Conservation (phyloP, 2,888 invertebrate genomes). For the Isoperla grammatica region DNA sequence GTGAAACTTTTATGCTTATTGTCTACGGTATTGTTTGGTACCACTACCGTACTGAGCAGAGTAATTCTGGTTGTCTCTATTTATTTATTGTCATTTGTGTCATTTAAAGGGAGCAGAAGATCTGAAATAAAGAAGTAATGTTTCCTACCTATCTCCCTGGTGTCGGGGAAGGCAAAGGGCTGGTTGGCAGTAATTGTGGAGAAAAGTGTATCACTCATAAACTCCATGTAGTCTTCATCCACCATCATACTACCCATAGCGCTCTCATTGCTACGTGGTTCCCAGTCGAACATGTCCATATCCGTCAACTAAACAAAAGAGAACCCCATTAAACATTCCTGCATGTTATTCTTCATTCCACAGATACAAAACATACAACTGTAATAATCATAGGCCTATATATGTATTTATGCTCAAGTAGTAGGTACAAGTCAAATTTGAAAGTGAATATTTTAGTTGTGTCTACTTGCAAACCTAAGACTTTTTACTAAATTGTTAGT, state of each 20-base stretch:
- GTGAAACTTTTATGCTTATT: too few relatives aligned
- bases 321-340: too few relatives aligned
- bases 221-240: constrained; percentile 79
- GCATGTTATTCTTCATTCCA: not conserved
- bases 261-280: constrained; percentile 57
- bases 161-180: constrained; percentile 94
- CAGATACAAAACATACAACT: too few relatives aligned
- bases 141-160: constrained; percentile 84
- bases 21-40: too few relatives aligned
- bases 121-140: constrained; percentile 26
- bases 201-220: constrained; percentile 87
- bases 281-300: constrained; percentile 68
- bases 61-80: too few relatives aligned
- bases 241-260: constrained; percentile 64
- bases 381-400: not conserved
- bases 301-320: constrained; percentile 54
- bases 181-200: constrained; percentile 77
- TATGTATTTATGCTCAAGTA: not conserved
- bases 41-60: too few relatives aligned
- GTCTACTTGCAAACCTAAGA: too few relatives aligned
- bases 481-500: too few relatives aligned
- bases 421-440: not conserved
- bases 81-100: too few relatives aligned
- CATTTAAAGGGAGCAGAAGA: too few relatives aligned
- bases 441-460: too few relatives aligned